Conservation (phyloP, 2,113 vertebrate species). For the Tragelaphus strepsiceros region DNA sequence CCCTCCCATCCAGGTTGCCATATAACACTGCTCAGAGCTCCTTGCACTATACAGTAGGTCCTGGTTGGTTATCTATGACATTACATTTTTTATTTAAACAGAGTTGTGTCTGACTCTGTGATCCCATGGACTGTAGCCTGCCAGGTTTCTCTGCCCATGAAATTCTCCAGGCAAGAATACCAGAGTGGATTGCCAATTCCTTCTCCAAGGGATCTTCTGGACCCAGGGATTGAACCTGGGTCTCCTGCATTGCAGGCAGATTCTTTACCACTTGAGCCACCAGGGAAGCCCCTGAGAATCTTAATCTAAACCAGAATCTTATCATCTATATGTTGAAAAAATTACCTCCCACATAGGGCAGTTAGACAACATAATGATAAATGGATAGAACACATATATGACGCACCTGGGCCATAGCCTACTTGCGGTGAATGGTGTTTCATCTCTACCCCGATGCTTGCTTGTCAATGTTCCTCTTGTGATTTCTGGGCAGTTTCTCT, state of each 20-base stretch:
- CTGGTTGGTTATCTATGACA: neutral
- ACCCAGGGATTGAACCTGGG: neutral
- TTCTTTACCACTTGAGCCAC: neutral
- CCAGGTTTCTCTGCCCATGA: neutral
- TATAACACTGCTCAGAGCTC: neutral
- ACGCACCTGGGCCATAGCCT: neutral
- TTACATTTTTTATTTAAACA: neutral
- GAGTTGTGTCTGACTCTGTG: neutral
- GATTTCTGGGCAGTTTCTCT: neutral
- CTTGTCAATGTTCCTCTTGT: neutral
- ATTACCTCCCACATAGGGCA: neutral
- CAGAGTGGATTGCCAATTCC: neutral
- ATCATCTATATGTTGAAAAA: neutral
- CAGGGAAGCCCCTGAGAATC: neutral
- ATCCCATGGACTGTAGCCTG: neutral
- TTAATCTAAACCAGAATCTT: neutral
- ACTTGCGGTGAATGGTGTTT: neutral
- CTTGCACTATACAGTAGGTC: fast-evolving
- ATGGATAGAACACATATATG: neutral
- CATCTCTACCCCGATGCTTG: neutral
- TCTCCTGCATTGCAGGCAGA: neutral
- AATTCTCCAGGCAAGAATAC: neutral
- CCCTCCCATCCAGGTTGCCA: neutral
- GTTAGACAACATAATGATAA: neutral
- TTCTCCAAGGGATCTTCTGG: neutral